Evolutionary conservation across 2,113 vertebrate species (phyloP).

Genomic region (Chrysochloris asiatica): DNA sequence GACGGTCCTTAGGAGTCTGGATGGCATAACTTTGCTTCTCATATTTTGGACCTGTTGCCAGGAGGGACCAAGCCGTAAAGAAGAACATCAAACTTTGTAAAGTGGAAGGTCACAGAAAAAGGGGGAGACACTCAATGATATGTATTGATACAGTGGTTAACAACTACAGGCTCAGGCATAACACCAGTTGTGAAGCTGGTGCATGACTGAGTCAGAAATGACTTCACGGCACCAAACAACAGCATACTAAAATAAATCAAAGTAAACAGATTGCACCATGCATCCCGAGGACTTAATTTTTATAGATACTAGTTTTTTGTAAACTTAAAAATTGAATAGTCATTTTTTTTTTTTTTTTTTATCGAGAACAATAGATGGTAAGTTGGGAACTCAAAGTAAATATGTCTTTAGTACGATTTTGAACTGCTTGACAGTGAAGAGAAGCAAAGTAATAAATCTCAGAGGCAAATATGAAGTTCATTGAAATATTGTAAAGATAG

Average conservation of each 20-base stretch:
- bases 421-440: neutral
- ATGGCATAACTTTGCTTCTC: too few species aligned
- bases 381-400: neutral
- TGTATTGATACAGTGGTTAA: too few species aligned
- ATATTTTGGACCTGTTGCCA: too few species aligned
- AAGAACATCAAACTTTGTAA: too few species aligned
- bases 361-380: neutral
- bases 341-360: neutral
- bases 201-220: too few species aligned
- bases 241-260: neutral
- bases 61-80: too few species aligned
- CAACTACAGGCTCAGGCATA: too few species aligned
- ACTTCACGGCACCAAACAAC: too few species aligned
- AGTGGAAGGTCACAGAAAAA: too few species aligned
- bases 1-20: too few species aligned
- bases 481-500: slow-evolving; percentile 35
- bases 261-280: neutral
- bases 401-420: neutral
- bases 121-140: too few species aligned
- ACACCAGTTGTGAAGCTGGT: too few species aligned
- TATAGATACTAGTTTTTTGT: neutral
- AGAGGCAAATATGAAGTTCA: neutral
- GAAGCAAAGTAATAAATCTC: neutral
- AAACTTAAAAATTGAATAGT: neutral
- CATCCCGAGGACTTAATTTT: neutral